Evolutionary conservation across 2,888 invertebrate genomes (phyloP), one percentile per base, ranked within the genome.

Genomic region (Omphaloscelis lunosa): DNA sequence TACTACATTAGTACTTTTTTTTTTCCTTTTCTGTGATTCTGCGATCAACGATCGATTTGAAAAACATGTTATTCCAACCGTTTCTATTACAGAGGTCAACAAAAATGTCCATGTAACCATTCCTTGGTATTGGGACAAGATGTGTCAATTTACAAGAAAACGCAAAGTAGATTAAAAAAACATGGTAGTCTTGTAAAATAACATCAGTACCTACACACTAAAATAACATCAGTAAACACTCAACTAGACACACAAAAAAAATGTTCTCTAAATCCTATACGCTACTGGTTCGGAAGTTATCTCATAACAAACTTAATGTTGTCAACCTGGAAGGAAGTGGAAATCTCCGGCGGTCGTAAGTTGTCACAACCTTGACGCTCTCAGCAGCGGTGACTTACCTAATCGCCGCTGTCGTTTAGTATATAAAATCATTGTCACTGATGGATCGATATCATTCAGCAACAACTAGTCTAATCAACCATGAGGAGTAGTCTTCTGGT

Each of bases 301-400:
- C 62, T 86, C 84, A 83, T 65, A 75, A 29, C 61, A 56, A 68
- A 72, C 29, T 62, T 17, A 80, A 75, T 71, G 53, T 83, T 48
- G 61, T 62, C 74, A 83, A 85, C 87, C 84, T 91, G 92, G 90
- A 91, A 91, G 91, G 90, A 93, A 93, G 92, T 93, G 89, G 92
- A 94, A 93, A 93, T 92, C 90, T 90, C 87, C 88, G 90, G 27
- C 48, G 27, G 84, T 89, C 77, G 89, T 89, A 87, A 88, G 85
- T 83, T 83, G 78, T 85, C 83, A 77, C 88, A 92, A 93, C 96
- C 95, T 95, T 95, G 95, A 94, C 93, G 90, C 92, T 93, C 91
- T 88, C 91, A 89, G 86, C 89, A 83, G 83, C 90, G 88, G 83
- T 82, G 88, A 86, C 89, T 95, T 96, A 93, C 95, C 90, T 92